Conservation (phyloP, 2,113 vertebrate species). For the Oncorhynchus nerka region DNA sequence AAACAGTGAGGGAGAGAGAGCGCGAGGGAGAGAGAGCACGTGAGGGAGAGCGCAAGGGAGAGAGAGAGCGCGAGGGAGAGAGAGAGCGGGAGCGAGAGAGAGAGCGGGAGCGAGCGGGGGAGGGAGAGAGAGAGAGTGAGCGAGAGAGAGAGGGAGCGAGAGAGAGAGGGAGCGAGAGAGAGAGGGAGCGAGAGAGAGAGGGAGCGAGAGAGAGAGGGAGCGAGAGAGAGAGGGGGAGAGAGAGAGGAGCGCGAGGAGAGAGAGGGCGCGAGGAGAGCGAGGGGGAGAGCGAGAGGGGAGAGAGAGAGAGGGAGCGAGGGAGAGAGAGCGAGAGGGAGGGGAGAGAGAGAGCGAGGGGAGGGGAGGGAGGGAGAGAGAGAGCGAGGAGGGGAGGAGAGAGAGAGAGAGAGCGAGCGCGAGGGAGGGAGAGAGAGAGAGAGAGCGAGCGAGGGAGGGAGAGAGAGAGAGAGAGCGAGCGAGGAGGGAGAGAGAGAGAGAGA, state of each 20-base stretch:
- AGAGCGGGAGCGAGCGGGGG: rapidly evolving
- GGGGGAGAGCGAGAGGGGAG: background rate
- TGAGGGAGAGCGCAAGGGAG: too few relatives aligned
- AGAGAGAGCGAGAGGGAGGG: too few relatives aligned
- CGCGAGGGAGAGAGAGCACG: background rate
- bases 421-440: too few relatives aligned
- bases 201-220: background rate
- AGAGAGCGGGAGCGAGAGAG: rapidly evolving
- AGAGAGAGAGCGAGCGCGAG: background rate
- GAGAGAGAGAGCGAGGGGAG: too few relatives aligned
- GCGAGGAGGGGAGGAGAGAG: background rate
- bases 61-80: rapidly evolving
- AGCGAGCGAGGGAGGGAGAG: background rate
- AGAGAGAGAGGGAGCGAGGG: background rate
- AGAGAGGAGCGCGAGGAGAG: too few relatives aligned
- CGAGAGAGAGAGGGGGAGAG: background rate
- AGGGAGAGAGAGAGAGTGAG: too few relatives aligned
- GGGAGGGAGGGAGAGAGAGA: too few relatives aligned
- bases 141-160: rapidly evolving
- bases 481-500: too few relatives aligned
- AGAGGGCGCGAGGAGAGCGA: too few relatives aligned
- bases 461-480: background rate
- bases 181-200: rapidly evolving
- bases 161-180: rapidly evolving
- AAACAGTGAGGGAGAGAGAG: background rate